phyloP scores from a whole-genome alignment of 2,797 vertebrate genomes.

The Catamblyrhynchus diadema region DNA sequence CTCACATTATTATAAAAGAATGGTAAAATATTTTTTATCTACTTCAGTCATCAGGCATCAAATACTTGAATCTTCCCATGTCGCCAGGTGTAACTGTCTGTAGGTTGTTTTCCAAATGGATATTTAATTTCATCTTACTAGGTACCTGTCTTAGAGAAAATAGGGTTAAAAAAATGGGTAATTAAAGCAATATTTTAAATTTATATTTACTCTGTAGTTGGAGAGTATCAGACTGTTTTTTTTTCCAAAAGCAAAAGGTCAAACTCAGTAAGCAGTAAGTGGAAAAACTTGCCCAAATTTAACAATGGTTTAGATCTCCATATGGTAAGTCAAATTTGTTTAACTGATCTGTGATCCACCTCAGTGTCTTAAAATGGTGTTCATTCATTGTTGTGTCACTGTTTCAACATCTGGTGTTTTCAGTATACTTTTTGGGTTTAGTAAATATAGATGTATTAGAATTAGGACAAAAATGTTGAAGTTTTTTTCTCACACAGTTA shows the following conservation, averaged over 20 bases:
- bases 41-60: neutral
- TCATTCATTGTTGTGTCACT: neutral
- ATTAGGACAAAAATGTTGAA: neutral
- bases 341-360: neutral
- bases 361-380: neutral
- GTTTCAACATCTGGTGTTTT: slow-evolving; percentile 15
- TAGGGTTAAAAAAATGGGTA: neutral
- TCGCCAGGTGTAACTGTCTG: neutral
- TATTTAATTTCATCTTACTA: neutral
- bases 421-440: neutral
- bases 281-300: neutral
- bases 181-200: neutral
- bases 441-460: neutral
- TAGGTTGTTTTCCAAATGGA: neutral
- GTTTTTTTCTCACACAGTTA: neutral
- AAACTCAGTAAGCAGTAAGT: neutral
- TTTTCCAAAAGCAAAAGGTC: neutral
- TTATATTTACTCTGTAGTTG: neutral
- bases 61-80: neutral
- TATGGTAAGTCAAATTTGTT: neutral
- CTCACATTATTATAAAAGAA: neutral
- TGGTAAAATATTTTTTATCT: neutral
- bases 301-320: neutral
- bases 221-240: neutral
- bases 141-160: neutral